Conservation (phyloP, 2,797 vertebrate species). For the Philypnodon macrostomus region DNA sequence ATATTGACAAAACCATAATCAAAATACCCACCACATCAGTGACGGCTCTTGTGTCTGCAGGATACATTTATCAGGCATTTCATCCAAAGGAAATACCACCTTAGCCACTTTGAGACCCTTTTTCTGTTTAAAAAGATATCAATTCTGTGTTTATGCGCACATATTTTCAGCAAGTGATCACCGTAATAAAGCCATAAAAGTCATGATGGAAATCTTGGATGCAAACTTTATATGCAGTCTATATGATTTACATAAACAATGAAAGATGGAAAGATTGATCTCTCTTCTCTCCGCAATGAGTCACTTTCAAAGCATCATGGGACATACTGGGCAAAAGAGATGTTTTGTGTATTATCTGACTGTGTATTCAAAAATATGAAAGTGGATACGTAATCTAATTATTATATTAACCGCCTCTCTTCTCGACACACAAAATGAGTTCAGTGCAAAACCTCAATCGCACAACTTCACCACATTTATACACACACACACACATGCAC, state of each 20-base stretch:
- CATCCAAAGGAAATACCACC: slow-evolving; percentile 60
- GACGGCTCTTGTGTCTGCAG: slow-evolving; percentile 36
- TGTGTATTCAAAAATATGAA: slow-evolving; percentile 33
- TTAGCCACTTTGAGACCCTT: slow-evolving; percentile 33
- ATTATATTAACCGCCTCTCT: slow-evolving; percentile 41
- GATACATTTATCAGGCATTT: slow-evolving; percentile 39
- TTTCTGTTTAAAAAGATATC: slow-evolving; percentile 45
- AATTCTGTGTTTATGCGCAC: slow-evolving; percentile 41
- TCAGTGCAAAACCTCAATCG: slow-evolving; percentile 43
- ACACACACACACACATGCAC: slow-evolving; percentile 55
- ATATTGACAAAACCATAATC: slow-evolving; percentile 48
- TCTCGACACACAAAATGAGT: slow-evolving; percentile 31
- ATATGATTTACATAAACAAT: slow-evolving; percentile 74
- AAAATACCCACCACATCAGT: slow-evolving; percentile 46
- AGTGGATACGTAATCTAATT: slow-evolving; percentile 50
- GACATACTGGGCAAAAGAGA: slow-evolving; percentile 30
- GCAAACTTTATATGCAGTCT: slow-evolving; percentile 47
- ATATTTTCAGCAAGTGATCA: slow-evolving; percentile 60
- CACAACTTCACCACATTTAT: too few relatives aligned
- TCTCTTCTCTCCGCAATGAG: slow-evolving; percentile 56
- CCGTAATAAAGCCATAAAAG: slow-evolving; percentile 59
- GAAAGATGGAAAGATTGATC: slow-evolving; percentile 68
- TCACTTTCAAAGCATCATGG: slow-evolving; percentile 63
- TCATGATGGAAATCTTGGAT: slow-evolving; percentile 69
- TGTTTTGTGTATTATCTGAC: slow-evolving; percentile 19